Evolutionary conservation across 2,113 vertebrate genomes (phyloP), one percentile per base, ranked within the genome.

Genomic region (Lepus americanus): DNA sequence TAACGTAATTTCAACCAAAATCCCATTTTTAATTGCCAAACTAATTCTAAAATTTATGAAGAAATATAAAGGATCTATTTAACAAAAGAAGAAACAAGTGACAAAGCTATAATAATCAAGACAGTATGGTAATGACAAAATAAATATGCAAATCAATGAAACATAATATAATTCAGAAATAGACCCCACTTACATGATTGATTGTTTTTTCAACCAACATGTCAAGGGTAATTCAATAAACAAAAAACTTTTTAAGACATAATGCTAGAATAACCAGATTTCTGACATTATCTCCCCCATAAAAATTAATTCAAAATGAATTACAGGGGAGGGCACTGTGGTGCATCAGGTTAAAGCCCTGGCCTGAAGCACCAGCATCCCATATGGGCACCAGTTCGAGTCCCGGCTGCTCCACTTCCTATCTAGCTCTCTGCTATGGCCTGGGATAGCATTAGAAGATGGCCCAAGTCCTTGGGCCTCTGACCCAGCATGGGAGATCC

Each of bases 291-390:
- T 19, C 39, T 76, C 59, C 16, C 55, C n/a, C 70, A 79, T 79
- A 86, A 49, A 92, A 79, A 87, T 36, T 51, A n/a, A 86, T 87
- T 76, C n/a, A 27, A 86, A 73, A 84, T 9, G 51, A 73, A 86
- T 73, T 27, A 31, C 2, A 72, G 51, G 44, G 44, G 44, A 44
- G 44, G 44, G 44, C 44, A 44, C 44, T 44, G 44, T 44, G 44
- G 44, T 6, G 44, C 44, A 44, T 1, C 6, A 6, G 44, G 44
- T 44, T 44, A 44, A 44, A 44, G 44, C 44, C 44, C 44, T 44
- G 44, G 44, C 6, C 44, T 44, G 44, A 44, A 44, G 44, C 44
- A 44, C 44, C 44, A 44, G 44, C 44, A 44, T 44, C 44, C 44
- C 44, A 44, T 44, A 44, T 44, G 44, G 44, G 44, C 44, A 44